Evolutionary conservation across 1,140 invertebrate genomes (phyloP).

Genomic region (Daktulosphaira vitifoliae): DNA sequence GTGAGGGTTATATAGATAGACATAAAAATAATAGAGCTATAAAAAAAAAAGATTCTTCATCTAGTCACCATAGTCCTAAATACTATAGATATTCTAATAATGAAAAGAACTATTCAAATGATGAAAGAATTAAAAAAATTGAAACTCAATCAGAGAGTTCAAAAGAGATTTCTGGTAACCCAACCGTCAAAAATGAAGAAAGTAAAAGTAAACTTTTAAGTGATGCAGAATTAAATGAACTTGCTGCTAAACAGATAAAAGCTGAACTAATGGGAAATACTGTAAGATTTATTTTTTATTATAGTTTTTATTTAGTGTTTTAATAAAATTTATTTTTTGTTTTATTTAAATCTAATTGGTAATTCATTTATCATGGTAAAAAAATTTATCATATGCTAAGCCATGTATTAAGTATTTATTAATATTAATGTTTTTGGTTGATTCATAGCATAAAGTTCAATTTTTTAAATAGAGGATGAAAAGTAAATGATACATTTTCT

Average conservation of each 20-base stretch:
- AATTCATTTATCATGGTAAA: no score
- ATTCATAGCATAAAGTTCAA: no score
- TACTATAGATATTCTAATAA: not conserved
- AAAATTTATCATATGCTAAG: no score
- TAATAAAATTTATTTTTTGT: not conserved
- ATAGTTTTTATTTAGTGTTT: not conserved
- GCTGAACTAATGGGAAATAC: slow-evolving; percentile 81
- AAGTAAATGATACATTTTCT: no score
- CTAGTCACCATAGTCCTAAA: not conserved
- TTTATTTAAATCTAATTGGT: no score
- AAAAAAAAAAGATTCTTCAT: not conserved
- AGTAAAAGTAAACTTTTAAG: not conserved
- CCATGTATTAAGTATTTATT: no score
- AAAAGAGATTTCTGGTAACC: not conserved
- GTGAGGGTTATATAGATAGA: slow-evolving; percentile 3
- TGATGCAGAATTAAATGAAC: slow-evolving; percentile 51
- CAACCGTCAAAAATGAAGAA: not conserved
- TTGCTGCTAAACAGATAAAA: slow-evolving; percentile 80
- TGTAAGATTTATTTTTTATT: slow-evolving; percentile 44
- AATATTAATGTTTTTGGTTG: no score
- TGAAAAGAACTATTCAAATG: not conserved
- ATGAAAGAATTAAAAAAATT: not conserved
- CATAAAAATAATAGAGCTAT: not conserved
- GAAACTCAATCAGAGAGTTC: not conserved
- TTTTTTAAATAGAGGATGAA: no score